Base-by-base conservation (phyloP, 2,888 invertebrate species). In the Molanna angustata region DNA sequence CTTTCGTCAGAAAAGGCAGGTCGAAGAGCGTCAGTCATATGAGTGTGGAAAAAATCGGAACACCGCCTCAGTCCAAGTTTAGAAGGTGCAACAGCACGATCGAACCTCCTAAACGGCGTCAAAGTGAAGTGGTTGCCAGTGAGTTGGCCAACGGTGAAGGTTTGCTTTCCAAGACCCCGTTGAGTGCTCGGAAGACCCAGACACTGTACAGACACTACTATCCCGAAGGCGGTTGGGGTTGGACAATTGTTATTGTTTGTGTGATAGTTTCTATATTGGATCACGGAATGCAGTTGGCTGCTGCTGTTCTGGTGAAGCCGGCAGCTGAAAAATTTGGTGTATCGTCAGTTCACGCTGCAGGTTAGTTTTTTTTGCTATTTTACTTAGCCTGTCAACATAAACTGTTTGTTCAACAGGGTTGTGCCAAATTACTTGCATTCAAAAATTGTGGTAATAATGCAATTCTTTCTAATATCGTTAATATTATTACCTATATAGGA, bases 151-250 rank as follows among this genome's bases (percentile, higher is more conserved):
- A 55, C 18, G 52, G 49, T 17, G 44, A 49, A 13, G 51, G 47
- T 2, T 33, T 45, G n/a, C 22, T 59, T 2, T 43, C 56, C 4
- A 59, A 59, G 31, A 59, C 56, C 4, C 56, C 73, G 13, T 62
- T 78, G 39, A 76, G 82, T 57, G 79, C 83, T 27, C 80, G 84
- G 40, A 84, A 84, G 1, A 78, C 84, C 3, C 75, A 84, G 49
- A 79, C 85, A 39, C 75, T 86, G 41, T 83, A 84, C 52, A 78
- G 86, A 35, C 86, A 90, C 62, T 90, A 90, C 72, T 90, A 90
- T 69, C 90, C 90, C 2, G 91, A 91, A 73, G 90, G 90, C 4
- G 90, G 90, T n/a, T 91, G 90, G 90, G 90, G 91, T 13, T 91
- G 88, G 88, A 82, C 89, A 46, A 80, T 91, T 54, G 82, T 86